Evolutionary conservation across 2,113 vertebrate species (phyloP).

Genomic region (Leucoraja erinaceus): DNA sequence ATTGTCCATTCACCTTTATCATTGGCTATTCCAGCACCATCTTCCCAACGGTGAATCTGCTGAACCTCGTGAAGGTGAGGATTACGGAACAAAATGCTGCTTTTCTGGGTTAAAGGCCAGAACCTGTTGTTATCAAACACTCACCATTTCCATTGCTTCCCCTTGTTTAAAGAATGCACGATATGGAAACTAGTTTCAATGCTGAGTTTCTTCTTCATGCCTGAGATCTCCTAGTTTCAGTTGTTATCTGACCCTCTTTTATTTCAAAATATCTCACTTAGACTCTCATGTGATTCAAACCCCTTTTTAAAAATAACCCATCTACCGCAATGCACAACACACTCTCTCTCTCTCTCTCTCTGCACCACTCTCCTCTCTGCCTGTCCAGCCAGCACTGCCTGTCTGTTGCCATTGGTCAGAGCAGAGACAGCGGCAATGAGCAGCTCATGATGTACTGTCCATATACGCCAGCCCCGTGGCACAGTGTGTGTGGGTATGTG

Average conservation of each 20-base stretch:
- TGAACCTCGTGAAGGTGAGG: neutral
- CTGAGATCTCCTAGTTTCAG: neutral
- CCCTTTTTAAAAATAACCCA: neutral
- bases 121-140: neutral
- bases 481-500: too few species aligned
- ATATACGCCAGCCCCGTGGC: too few species aligned
- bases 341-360: too few species aligned
- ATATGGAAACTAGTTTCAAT: too few species aligned
- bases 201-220: neutral
- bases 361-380: too few species aligned
- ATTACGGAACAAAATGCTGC: neutral
- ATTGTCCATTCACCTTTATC: neutral
- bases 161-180: neutral
- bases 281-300: neutral
- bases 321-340: constrained; percentile 20
- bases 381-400: neutral
- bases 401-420: neutral
- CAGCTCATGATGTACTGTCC: neutral
- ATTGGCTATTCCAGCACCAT: neutral
- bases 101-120: neutral
- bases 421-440: neutral
- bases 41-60: neutral
- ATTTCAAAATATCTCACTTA: constrained; percentile 1
- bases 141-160: neutral
- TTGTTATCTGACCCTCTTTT: neutral